Percentiles rank a stretch among this genome's conserved stretches.
phyloP scores from a whole-genome alignment of 1,140 invertebrate species.

The Tetraneura akinire region DNA sequence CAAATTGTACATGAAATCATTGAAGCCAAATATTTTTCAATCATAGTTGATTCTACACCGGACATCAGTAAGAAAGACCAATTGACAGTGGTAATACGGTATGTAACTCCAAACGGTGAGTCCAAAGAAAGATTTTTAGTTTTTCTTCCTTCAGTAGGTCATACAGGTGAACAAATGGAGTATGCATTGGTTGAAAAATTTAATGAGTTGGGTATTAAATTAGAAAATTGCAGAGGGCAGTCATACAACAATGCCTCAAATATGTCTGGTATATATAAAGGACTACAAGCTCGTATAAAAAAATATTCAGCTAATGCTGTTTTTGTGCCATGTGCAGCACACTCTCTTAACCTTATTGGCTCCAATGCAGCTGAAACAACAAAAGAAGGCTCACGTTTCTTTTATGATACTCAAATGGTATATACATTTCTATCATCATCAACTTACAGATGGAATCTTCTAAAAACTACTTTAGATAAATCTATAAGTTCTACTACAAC shows the following conservation, averaged over 20 bases:
- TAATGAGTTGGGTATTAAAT: not conserved
- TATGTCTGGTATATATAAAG: constrained; percentile 56
- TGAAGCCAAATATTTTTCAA: constrained; percentile 33
- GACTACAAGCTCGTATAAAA: constrained; percentile 57
- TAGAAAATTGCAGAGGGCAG: constrained; percentile 53
- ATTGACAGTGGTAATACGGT: constrained; percentile 23
- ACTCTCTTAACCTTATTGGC: too few relatives aligned
- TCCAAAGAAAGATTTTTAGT: constrained; percentile 21
- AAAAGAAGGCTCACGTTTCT: too few relatives aligned
- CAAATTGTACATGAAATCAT: constrained; percentile 21
- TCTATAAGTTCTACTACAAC: too few relatives aligned
- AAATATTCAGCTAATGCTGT: constrained; percentile 54
- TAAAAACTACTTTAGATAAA: too few relatives aligned
- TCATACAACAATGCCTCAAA: constrained; percentile 56
- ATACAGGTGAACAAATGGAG: constrained; percentile 16
- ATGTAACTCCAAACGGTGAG: constrained; percentile 24
- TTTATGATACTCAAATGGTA: too few relatives aligned
- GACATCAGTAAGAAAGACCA: constrained; percentile 36
- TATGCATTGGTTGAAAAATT: not conserved
- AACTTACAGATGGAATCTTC: too few relatives aligned
- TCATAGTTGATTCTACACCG: too few relatives aligned
- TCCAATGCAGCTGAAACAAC: too few relatives aligned
- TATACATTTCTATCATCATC: too few relatives aligned
- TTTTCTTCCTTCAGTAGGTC: constrained; percentile 14
- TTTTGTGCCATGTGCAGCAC: constrained; percentile 57